These are phyloP conservation scores for Serripes groenlandicus DNA, from an alignment of 2,888 invertebrate genomes.

Conservation along the genomic window DNA sequence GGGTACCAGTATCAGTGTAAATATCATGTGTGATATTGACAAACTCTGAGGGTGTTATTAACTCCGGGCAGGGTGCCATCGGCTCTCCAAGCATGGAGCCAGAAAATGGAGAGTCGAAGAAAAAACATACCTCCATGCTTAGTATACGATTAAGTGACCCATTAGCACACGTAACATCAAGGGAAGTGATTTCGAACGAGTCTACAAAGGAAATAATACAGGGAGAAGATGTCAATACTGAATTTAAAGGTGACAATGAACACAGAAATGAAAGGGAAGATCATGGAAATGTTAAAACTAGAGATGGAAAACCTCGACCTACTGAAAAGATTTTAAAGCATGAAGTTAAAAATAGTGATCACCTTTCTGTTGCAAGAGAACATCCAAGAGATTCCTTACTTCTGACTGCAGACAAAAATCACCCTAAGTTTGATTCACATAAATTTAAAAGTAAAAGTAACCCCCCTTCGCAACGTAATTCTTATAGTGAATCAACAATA, in stretches of 20 bases:
- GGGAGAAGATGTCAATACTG: not conserved
- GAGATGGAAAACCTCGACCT: not conserved
- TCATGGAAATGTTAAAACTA: not conserved
- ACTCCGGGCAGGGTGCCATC: too few relatives aligned
- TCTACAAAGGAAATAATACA: not conserved
- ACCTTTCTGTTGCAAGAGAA: not conserved
- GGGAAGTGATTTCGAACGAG: not conserved
- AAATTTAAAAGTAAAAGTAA: constrained; percentile 23
- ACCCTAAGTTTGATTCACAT: not conserved
- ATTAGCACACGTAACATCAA: not conserved
- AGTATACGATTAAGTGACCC: constrained; percentile 23
- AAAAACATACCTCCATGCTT: constrained; percentile 4
- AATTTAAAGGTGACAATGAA: not conserved
- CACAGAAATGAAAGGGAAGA: not conserved
- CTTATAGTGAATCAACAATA: constrained; percentile 75
- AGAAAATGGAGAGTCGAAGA: not conserved
- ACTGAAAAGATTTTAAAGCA: not conserved
- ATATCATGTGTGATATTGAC: too few relatives aligned
- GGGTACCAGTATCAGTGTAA: too few relatives aligned
- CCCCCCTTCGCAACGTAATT: constrained; percentile 29
- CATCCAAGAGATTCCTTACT: not conserved
- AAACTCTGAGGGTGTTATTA: too few relatives aligned
- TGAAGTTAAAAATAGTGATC: not conserved
- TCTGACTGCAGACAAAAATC: not conserved
- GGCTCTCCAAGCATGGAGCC: not conserved